A percentile compares a stretch with the other conserved stretches of the same genome.
Conservation (phyloP, 2,888 invertebrate genomes). For the Melitaea athalia region DNA sequence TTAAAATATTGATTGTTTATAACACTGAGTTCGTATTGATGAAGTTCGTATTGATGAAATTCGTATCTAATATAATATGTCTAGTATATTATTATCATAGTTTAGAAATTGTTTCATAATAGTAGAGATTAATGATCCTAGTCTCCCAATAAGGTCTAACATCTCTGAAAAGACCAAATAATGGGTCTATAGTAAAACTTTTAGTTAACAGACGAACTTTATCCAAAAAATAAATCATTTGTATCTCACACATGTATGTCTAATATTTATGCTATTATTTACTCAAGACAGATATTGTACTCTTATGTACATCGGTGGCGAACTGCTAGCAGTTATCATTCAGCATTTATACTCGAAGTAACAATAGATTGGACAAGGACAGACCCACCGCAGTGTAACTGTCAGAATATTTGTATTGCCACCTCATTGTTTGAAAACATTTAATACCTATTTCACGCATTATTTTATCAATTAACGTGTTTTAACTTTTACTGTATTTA, state of each 20-base stretch:
- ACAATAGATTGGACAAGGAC: conserved; percentile 62
- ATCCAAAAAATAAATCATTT: too few relatives aligned
- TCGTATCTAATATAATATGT: too few relatives aligned
- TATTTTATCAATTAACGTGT: background rate
- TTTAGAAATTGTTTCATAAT: too few relatives aligned
- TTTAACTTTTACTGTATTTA: background rate
- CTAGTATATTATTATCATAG: too few relatives aligned
- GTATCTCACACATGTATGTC: background rate
- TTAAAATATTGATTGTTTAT: too few relatives aligned
- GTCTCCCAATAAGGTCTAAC: too few relatives aligned
- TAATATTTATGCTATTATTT: background rate
- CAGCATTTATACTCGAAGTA: conserved; percentile 36
- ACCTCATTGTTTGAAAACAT: conserved; percentile 47
- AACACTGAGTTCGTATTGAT: too few relatives aligned
- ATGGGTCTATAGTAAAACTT: too few relatives aligned
- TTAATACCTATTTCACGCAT: conserved; percentile 18
- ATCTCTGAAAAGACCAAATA: too few relatives aligned
- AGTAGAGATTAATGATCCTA: too few relatives aligned
- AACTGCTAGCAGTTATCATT: conserved; percentile 31
- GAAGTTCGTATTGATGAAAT: too few relatives aligned
- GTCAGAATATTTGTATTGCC: conserved; percentile 48
- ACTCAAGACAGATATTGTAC: conserved; percentile 13
- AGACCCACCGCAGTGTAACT: conserved; percentile 41
- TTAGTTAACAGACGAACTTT: too few relatives aligned
- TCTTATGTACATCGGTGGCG: conserved; percentile 19